These are phyloP conservation scores for Pachypsylla venusta DNA, from an alignment of 1,140 invertebrate species.

Conservation along the genomic window DNA sequence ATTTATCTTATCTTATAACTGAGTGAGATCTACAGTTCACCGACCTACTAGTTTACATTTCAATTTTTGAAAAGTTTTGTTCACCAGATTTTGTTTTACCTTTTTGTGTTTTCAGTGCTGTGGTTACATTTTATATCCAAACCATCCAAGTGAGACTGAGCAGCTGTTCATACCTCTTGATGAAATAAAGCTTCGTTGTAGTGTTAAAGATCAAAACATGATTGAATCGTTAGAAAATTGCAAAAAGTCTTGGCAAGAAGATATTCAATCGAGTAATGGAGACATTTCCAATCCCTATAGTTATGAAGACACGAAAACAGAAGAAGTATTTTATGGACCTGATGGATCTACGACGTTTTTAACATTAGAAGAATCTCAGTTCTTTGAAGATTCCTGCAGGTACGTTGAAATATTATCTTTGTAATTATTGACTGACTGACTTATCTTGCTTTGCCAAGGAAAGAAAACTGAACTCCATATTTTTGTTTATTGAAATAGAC, in stretches of 20 bases:
- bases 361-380: neutral
- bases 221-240: conserved; percentile 3
- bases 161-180: neutral
- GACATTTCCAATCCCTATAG: too few species aligned
- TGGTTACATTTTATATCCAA: neutral
- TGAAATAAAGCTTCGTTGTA: neutral
- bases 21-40: too few species aligned
- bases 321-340: conserved; percentile 5
- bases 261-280: neutral
- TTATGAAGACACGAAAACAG: too few species aligned
- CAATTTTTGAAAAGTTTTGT: too few species aligned
- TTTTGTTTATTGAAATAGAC: too few species aligned
- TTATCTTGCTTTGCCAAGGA: too few species aligned
- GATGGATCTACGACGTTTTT: neutral
- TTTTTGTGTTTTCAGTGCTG: neutral
- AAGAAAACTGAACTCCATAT: too few species aligned
- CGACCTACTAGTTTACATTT: too few species aligned
- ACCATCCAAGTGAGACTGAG: neutral
- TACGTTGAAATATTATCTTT: too few species aligned
- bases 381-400: conserved; percentile 5
- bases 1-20: too few species aligned
- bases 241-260: neutral
- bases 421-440: too few species aligned
- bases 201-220: neutral
- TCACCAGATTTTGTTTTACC: too few species aligned